Conservation (phyloP, 2,797 vertebrate species). For the Sebastolobus altivelis region DNA sequence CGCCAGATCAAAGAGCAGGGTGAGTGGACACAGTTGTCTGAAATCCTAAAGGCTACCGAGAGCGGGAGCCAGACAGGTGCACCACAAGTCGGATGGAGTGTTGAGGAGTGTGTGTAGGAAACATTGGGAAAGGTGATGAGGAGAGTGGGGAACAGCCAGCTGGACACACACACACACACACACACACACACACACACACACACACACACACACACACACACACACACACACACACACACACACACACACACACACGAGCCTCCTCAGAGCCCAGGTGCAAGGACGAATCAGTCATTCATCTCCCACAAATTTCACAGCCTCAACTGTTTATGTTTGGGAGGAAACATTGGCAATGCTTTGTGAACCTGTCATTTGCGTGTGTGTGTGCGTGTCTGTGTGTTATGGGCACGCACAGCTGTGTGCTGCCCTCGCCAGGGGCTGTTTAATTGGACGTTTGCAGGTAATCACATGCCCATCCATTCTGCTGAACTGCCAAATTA, state of each 20-base stretch:
- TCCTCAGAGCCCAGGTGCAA: slow-evolving; percentile 74
- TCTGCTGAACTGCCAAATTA: slow-evolving; percentile 73
- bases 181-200: slow-evolving; percentile 16
- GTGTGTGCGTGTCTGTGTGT: slow-evolving; percentile 29
- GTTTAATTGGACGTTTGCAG: slow-evolving; percentile 75
- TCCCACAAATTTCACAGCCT: slow-evolving; percentile 75
- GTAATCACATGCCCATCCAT: slow-evolving; percentile 69
- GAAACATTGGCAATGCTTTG: slow-evolving; percentile 67
- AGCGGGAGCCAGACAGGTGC: slow-evolving; percentile 5
- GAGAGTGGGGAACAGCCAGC: slow-evolving; percentile 25
- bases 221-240: slow-evolving; percentile 24
- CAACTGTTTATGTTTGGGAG: slow-evolving; percentile 74
- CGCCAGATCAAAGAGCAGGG: slow-evolving; percentile 99
- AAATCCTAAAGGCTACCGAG: slow-evolving; percentile 5
- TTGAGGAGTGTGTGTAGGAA: slow-evolving; percentile 23
- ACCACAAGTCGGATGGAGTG: slow-evolving; percentile 17
- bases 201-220: slow-evolving; percentile 19
- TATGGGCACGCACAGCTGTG: slow-evolving; percentile 67
- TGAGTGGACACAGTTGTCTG: slow-evolving; percentile 71
- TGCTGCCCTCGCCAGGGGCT: slow-evolving; percentile 56
- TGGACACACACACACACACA: slow-evolving; percentile 30
- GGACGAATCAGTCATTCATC: slow-evolving; percentile 75
- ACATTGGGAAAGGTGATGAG: slow-evolving; percentile 21
- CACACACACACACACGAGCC: slow-evolving; percentile 14
- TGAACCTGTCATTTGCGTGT: slow-evolving; percentile 54